A percentile compares a stretch with the other conserved stretches of the same genome.
These are phyloP conservation scores for Cliona cf. orientalis DNA, from an alignment of 37 sponge, comb jelly and placozoan genomes.

Conservation along the genomic window DNA sequence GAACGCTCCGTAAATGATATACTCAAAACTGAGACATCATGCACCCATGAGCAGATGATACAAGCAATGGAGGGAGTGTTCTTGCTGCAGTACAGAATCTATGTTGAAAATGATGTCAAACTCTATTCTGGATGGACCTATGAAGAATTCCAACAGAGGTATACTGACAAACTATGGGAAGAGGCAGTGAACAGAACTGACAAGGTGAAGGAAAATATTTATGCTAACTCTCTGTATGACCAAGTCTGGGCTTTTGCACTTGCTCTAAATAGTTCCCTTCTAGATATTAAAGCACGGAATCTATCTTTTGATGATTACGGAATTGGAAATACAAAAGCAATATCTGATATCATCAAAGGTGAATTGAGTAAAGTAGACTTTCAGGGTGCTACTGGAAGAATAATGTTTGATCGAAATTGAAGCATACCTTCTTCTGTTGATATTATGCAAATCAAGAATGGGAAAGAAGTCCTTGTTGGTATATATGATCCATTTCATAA, in stretches of 20 bases:
- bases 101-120: not conserved
- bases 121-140: slow-evolving; percentile 22
- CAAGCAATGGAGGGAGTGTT: slow-evolving; percentile 25
- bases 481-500: not conserved
- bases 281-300: not conserved
- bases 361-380: not conserved
- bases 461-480: not conserved
- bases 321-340: not conserved
- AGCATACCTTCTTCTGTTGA: not conserved
- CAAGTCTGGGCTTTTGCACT: slow-evolving; percentile 52
- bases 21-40: not conserved
- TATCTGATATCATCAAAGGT: not conserved
- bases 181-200: not conserved
- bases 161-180: slow-evolving; percentile 9
- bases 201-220: slow-evolving; percentile 3
- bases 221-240: slow-evolving; percentile 41
- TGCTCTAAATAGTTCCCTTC: slow-evolving; percentile 42
- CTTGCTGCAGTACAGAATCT: not conserved
- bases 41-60: slow-evolving; percentile 20
- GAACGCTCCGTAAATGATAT: slow-evolving; percentile 7
- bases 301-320: not conserved
- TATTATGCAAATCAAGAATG: not conserved
- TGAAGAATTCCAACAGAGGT: slow-evolving; percentile 26
- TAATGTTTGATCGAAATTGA: not conserved
- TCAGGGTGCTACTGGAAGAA: not conserved